phyloP scores from a whole-genome alignment of 2,888 invertebrate genomes.

The Melolontha melolontha region DNA sequence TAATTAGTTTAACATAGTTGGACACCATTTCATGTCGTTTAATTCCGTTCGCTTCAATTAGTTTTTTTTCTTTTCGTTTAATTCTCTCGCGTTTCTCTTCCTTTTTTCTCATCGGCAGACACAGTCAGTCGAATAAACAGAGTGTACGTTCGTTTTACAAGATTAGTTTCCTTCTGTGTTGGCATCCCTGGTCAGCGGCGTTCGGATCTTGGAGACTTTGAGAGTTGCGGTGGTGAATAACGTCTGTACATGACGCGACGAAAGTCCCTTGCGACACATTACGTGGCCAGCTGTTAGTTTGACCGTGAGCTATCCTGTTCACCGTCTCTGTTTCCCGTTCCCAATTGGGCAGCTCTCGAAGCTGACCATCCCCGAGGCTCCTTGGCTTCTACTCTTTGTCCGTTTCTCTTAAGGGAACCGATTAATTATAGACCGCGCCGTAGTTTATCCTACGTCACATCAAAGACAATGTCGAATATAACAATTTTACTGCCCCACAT shows the following conservation, averaged over 20 bases:
- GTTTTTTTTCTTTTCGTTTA: not conserved
- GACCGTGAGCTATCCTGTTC: conserved; percentile 65
- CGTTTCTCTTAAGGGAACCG: conserved; percentile 63
- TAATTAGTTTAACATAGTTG: conserved; percentile 33
- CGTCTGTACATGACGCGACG: conserved; percentile 56
- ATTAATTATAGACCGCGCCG: conserved; percentile 62
- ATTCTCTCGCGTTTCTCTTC: too few species aligned
- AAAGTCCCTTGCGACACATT: conserved; percentile 66
- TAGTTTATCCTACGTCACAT: conserved; percentile 35
- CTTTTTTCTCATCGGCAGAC: too few species aligned
- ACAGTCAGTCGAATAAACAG: too few species aligned
- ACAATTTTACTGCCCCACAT: conserved; percentile 16
- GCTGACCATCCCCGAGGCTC: conserved; percentile 62
- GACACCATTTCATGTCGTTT: conserved; percentile 25
- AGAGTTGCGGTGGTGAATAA: conserved; percentile 47
- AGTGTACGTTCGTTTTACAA: too few species aligned
- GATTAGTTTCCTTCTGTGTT: too few species aligned
- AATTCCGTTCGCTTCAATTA: conserved; percentile 29
- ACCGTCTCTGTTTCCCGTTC: conserved; percentile 47
- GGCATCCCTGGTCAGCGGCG: conserved; percentile 14
- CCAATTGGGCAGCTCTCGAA: conserved; percentile 59
- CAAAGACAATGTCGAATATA: conserved; percentile 35
- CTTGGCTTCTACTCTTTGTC: conserved; percentile 63
- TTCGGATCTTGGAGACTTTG: conserved; percentile 39
- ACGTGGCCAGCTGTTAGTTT: conserved; percentile 67